These are phyloP conservation scores for Eretmochelys imbricata DNA, from an alignment of 2,113 vertebrate genomes.

Conservation along the genomic window DNA sequence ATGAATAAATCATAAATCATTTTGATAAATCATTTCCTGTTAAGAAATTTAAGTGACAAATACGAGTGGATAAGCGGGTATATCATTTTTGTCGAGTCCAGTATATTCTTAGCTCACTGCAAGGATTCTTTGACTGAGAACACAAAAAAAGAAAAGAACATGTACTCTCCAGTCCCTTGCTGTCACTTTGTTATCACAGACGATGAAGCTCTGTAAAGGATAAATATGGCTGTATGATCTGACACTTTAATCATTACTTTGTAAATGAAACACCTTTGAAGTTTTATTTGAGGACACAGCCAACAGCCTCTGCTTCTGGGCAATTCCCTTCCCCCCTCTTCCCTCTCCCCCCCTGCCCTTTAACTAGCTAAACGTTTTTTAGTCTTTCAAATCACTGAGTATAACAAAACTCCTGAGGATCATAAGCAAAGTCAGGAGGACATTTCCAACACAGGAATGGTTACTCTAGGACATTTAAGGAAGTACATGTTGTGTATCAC, in stretches of 20 bases:
- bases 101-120: not conserved
- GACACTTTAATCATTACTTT: constrained; percentile 30
- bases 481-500: constrained; percentile 67
- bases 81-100: not conserved
- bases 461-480: constrained; percentile 56
- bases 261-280: constrained; percentile 46
- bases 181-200: constrained; percentile 31
- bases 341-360: not conserved
- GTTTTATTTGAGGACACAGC: constrained; percentile 26
- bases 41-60: constrained; percentile 18
- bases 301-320: not conserved
- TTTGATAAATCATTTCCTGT: not conserved
- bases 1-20: not conserved
- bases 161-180: not conserved
- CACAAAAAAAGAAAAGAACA: not conserved
- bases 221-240: not conserved
- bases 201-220: constrained; percentile 6
- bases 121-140: not conserved
- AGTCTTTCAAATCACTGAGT: constrained; percentile 67
- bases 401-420: constrained; percentile 72
- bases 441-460: constrained; percentile 66
- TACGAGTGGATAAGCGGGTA: not conserved
- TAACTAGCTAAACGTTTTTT: constrained; percentile 72
- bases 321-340: constrained; percentile 50
- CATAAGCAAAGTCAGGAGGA: constrained; percentile 72